phyloP scores from a whole-genome alignment of 1,140 invertebrate genomes.

The Sipha flava region DNA sequence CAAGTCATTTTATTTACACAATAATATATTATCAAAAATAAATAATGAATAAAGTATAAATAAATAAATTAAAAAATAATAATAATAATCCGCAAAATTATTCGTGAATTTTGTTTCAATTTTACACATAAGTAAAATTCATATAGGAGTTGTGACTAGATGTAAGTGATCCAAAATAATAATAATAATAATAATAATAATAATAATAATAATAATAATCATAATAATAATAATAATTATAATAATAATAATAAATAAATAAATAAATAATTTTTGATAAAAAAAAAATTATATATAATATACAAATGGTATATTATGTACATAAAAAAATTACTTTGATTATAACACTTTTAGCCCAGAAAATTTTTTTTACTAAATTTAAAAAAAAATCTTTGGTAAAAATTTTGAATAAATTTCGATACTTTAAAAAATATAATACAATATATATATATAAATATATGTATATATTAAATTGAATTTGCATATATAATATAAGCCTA shows the following conservation, averaged over 20 bases:
- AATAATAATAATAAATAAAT: not conserved
- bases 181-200: constrained; percentile 23
- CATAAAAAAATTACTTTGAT: constrained; percentile 26
- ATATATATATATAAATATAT: constrained; percentile 6
- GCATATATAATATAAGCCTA: constrained; percentile 34
- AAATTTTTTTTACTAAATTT: constrained; percentile 12
- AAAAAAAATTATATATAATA: constrained; percentile 22
- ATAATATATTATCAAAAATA: constrained; percentile 31
- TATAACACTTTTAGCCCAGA: constrained; percentile 17
- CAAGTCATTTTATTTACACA: constrained; percentile 32
- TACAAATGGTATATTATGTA: constrained; percentile 23
- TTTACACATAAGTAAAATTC: constrained; percentile 22
- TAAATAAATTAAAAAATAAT: constrained; percentile 28
- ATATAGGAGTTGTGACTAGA: constrained; percentile 26
- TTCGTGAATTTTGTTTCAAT: constrained; percentile 11
- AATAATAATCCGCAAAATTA: constrained; percentile 24
- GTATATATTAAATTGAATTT: constrained; percentile 24
- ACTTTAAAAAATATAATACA: constrained; percentile 10
- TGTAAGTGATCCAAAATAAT: constrained; percentile 27
- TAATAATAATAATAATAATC: constrained; percentile 21
- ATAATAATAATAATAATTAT: constrained; percentile 20
- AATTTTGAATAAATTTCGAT: constrained; percentile 30
- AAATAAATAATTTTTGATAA: constrained; percentile 26
- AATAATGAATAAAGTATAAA: constrained; percentile 29
- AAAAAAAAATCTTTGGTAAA: constrained; percentile 31